Evolutionary conservation across 1,140 invertebrate species (phyloP).

Genomic region (Ptiloglossa arizonensis): DNA sequence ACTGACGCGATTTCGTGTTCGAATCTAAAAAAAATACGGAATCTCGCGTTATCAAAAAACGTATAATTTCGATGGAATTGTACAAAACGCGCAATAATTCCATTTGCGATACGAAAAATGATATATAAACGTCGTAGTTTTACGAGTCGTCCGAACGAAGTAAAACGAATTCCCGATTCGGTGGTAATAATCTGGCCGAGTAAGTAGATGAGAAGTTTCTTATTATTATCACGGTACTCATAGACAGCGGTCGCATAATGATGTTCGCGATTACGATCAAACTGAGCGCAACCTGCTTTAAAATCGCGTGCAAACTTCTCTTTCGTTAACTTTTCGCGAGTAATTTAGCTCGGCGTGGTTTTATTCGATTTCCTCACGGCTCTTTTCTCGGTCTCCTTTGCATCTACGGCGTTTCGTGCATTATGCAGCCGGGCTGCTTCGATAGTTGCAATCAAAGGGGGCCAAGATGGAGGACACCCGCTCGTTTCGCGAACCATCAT

Average conservation of each 20-base stretch:
- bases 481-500: background rate
- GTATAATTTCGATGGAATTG: no score
- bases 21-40: no score
- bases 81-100: no score
- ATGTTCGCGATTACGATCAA: background rate
- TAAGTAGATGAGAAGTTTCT: no score
- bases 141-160: no score
- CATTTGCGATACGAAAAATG: no score
- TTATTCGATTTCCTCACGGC: background rate
- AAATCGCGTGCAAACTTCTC: background rate
- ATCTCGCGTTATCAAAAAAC: no score
- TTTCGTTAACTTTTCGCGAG: background rate
- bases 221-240: background rate
- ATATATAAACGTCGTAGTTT: no score
- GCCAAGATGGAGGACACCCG: background rate
- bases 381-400: slow-evolving; percentile 12
- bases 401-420: slow-evolving; percentile 42
- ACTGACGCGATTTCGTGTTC: no score
- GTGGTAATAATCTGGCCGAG: no score
- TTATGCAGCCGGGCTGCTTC: slow-evolving; percentile 61
- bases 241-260: background rate
- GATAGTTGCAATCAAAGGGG: slow-evolving; percentile 56
- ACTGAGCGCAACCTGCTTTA: no score
- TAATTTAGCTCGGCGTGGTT: background rate
- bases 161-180: no score